phyloP scores from a whole-genome alignment of 2,113 vertebrate species.

The Thymallus thymallus region DNA sequence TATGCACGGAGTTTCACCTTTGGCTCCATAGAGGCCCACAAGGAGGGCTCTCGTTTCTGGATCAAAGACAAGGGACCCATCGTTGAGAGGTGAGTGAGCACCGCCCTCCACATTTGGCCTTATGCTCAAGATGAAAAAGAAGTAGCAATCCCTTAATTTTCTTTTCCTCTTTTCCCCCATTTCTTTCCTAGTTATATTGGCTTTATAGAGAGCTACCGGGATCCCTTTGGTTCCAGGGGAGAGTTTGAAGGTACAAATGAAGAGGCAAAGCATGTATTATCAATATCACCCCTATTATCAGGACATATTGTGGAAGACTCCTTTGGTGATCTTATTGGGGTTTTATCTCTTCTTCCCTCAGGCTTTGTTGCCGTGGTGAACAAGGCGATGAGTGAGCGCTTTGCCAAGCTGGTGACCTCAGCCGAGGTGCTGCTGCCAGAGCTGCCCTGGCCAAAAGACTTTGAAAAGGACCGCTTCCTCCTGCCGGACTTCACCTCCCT shows the following conservation, averaged over 20 bases:
- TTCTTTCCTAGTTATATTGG: constrained; percentile 82
- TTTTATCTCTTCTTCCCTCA: constrained; percentile 32
- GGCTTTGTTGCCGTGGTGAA: constrained; percentile 92
- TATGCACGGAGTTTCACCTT: constrained; percentile 82
- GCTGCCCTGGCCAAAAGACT: constrained; percentile 85
- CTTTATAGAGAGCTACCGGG: constrained; percentile 93
- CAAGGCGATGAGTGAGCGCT: constrained; percentile 90
- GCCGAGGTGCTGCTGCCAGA: constrained; percentile 83
- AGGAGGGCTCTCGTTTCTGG: constrained; percentile 88
- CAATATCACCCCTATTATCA: not conserved
- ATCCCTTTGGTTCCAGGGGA: constrained; percentile 89
- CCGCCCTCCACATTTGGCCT: not conserved
- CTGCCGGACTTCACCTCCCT: constrained; percentile 90
- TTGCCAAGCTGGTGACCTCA: constrained; percentile 80
- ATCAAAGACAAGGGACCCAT: constrained; percentile 91
- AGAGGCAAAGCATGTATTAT: too few relatives aligned
- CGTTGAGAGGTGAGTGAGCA: constrained; percentile 81
- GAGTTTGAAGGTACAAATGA: constrained; percentile 86
- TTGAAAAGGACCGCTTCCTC: constrained; percentile 89
- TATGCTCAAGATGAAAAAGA: not conserved
- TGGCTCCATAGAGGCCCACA: constrained; percentile 85
- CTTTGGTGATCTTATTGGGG: not conserved
- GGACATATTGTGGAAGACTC: not conserved
- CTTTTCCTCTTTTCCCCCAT: not conserved
- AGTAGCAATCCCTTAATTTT: too few relatives aligned